phyloP scores from a whole-genome alignment of 2,797 vertebrate species.

The Phrynocephalus guinanensis region DNA sequence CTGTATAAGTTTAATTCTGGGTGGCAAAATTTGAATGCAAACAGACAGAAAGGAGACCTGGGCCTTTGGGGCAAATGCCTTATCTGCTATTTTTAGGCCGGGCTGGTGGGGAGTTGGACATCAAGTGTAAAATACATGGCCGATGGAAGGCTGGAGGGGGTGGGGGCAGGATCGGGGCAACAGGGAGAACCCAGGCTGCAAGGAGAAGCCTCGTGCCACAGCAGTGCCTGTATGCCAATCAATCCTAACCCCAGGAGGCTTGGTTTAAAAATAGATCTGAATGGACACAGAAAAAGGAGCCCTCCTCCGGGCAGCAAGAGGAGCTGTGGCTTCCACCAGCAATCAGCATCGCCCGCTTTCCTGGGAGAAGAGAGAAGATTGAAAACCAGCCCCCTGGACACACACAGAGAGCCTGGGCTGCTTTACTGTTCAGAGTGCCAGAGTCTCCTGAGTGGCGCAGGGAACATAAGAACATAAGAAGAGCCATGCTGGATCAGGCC shows the following conservation, averaged over 20 bases:
- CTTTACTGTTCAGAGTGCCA: neutral
- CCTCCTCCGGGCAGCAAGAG: slow-evolving; percentile 18
- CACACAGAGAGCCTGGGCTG: neutral
- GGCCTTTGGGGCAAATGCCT: neutral
- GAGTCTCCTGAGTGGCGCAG: neutral
- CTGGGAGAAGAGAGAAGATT: neutral
- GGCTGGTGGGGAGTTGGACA: neutral
- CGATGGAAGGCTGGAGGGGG: neutral
- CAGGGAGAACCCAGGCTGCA: neutral
- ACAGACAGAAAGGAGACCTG: neutral
- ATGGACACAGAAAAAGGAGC: slow-evolving; percentile 35
- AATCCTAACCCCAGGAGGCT: slow-evolving; percentile 33
- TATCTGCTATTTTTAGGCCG: neutral
- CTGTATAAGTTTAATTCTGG: neutral
- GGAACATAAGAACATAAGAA: too few species aligned
- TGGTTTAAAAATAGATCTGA: slow-evolving; percentile 47
- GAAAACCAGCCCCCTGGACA: neutral
- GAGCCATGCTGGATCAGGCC: too few species aligned
- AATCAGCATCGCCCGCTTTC: slow-evolving; percentile 7
- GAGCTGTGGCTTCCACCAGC: slow-evolving; percentile 12
- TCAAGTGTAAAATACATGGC: neutral
- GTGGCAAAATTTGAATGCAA: neutral
- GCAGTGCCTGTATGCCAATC: slow-evolving; percentile 30
- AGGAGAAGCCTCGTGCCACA: slow-evolving; percentile 11
- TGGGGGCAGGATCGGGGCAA: neutral